A percentile compares a stretch with the other conserved stretches of the same genome.
These are phyloP conservation scores for Bradysia coprophila DNA, from an alignment of 1,140 invertebrate genomes.

Conservation along the genomic window DNA sequence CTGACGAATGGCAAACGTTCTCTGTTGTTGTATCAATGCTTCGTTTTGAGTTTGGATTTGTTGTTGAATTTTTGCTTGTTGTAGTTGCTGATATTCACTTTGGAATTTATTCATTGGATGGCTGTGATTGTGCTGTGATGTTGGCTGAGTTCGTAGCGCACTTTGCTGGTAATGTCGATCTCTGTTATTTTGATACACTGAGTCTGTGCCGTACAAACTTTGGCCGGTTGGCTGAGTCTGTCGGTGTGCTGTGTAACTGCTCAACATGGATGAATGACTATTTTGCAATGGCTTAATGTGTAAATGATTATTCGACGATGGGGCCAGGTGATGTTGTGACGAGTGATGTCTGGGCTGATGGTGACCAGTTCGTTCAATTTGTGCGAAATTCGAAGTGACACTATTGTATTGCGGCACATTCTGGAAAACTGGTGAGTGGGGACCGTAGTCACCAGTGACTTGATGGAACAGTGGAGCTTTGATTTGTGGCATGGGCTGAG, in stretches of 20 bases:
- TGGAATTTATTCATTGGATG: slow-evolving; percentile 27
- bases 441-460: slow-evolving; percentile 17
- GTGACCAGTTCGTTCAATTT: slow-evolving; percentile 12
- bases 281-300: not conserved
- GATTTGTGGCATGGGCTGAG: slow-evolving; percentile 24
- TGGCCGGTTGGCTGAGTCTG: slow-evolving; percentile 10
- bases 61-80: slow-evolving; percentile 37
- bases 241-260: slow-evolving; percentile 10
- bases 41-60: slow-evolving; percentile 37
- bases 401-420: slow-evolving; percentile 5
- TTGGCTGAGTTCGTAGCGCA: not conserved
- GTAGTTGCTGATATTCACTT: slow-evolving; percentile 31
- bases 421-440: slow-evolving; percentile 12
- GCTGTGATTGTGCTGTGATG: slow-evolving; percentile 5
- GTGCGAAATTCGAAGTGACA: not conserved
- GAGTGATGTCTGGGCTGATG: slow-evolving; percentile 16
- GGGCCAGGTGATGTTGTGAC: slow-evolving; percentile 9
- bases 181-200: slow-evolving; percentile 4
- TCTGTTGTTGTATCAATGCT: slow-evolving; percentile 35
- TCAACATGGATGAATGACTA: not conserved
- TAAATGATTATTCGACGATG: not conserved
- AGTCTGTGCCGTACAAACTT: slow-evolving; percentile 18
- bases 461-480: slow-evolving; percentile 24
- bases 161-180: slow-evolving; percentile 11
- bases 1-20: slow-evolving; percentile 36